phyloP scores from a whole-genome alignment of 2,888 invertebrate genomes.

The Epinotia nisella region DNA sequence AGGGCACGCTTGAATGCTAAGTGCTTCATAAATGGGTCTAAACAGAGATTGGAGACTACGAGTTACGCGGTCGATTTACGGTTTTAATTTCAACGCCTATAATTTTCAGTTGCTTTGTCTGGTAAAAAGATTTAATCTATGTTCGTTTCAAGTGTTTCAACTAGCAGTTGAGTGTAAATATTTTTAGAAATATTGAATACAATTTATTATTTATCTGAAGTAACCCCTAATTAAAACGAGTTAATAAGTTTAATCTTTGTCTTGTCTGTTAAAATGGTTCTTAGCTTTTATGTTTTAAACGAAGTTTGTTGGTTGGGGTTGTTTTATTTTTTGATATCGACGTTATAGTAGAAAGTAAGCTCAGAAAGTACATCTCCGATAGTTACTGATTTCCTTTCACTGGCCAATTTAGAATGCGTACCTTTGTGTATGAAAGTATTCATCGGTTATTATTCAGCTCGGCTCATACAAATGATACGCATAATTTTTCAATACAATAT shows the following conservation, averaged over 20 bases:
- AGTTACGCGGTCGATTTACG: conserved; percentile 50
- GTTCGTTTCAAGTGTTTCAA: background rate
- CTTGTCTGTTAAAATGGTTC: no score
- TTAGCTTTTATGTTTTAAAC: no score
- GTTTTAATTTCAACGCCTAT: conserved; percentile 32
- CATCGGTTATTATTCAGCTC: background rate
- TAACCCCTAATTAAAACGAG: no score
- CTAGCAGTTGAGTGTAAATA: background rate
- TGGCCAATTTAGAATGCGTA: no score
- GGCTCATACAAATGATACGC: background rate
- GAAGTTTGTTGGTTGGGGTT: no score
- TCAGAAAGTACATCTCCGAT: no score
- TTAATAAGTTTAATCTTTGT: no score
- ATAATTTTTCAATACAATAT: background rate
- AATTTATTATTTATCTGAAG: background rate
- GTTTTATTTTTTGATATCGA: no score
- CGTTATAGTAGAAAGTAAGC: no score
- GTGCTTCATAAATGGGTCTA: conserved; percentile 61
- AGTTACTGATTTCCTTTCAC: no score
- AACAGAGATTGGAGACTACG: conserved; percentile 58
- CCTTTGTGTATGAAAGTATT: background rate
- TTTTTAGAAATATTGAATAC: background rate
- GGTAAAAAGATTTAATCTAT: background rate
- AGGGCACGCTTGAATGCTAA: conserved; percentile 65
- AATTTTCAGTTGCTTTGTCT: conserved; percentile 1